phyloP scores from a whole-genome alignment of 2,888 invertebrate species.

The Horisme vitalbata region DNA sequence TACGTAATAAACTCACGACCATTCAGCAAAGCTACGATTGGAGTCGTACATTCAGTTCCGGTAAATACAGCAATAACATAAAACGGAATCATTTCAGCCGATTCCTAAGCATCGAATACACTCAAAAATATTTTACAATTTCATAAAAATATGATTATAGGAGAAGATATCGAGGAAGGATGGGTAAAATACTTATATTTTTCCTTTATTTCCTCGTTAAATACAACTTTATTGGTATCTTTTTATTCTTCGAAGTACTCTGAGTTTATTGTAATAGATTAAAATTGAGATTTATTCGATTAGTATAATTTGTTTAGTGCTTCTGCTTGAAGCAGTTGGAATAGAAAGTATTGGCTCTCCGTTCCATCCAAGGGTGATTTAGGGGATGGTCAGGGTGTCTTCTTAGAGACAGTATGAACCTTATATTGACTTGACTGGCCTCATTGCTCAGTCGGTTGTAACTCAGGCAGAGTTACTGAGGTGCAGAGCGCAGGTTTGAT shows the following conservation, averaged over 20 bases:
- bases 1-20: not conserved
- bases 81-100: slow-evolving; percentile 19
- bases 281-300: too few species aligned
- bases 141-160: slow-evolving; percentile 33
- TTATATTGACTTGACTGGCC: too few species aligned
- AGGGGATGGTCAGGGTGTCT: too few species aligned
- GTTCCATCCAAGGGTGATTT: too few species aligned
- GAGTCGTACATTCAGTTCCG: not conserved
- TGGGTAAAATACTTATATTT: slow-evolving; percentile 30
- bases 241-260: slow-evolving; percentile 25
- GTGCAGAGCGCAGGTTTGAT: too few species aligned
- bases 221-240: slow-evolving; percentile 28
- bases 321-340: too few species aligned
- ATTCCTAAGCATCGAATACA: slow-evolving; percentile 26
- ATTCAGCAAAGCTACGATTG: not conserved
- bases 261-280: slow-evolving; percentile 2
- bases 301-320: too few species aligned
- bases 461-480: too few species aligned
- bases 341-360: too few species aligned
- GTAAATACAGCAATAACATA: slow-evolving; percentile 16
- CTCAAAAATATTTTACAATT: slow-evolving; percentile 35
- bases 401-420: too few species aligned
- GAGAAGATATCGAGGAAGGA: slow-evolving; percentile 22
- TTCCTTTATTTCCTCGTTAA: slow-evolving; percentile 32
- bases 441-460: too few species aligned